Conservation (phyloP, 2,888 invertebrate species). For the Alentia gelatinosa region DNA sequence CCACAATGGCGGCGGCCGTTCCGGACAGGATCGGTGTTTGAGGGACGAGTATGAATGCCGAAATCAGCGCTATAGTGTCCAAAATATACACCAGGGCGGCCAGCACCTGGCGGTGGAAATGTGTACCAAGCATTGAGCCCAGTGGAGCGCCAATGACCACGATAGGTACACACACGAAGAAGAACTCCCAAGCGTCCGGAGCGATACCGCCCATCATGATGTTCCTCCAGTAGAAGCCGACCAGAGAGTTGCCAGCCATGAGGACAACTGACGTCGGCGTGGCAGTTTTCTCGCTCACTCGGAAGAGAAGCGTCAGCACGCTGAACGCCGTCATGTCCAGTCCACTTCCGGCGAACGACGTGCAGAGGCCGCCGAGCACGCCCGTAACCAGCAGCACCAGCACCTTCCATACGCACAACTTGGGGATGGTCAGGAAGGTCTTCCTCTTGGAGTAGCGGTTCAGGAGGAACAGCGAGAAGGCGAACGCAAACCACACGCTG, state of each 20-base stretch:
- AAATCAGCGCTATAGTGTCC: constrained; percentile 62
- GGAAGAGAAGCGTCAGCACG: constrained; percentile 63
- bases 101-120: constrained; percentile 69
- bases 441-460: constrained; percentile 71
- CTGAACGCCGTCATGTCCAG: constrained; percentile 76
- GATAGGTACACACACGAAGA: constrained; percentile 66
- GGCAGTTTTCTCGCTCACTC: constrained; percentile 71
- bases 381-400: constrained; percentile 71
- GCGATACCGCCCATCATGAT: neutral
- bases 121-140: constrained; percentile 69
- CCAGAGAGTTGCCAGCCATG: constrained; percentile 71
- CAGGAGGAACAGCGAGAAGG: constrained; percentile 75
- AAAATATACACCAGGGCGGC: constrained; percentile 69
- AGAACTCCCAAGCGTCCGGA: constrained; percentile 67
- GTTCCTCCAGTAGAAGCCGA: constrained; percentile 60
- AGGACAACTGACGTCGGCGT: constrained; percentile 76
- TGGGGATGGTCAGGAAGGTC: constrained; percentile 65
- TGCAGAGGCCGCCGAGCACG: constrained; percentile 73
- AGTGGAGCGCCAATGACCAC: constrained; percentile 68
- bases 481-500: constrained; percentile 76
- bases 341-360: constrained; percentile 75
- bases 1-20: constrained; percentile 49
- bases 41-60: constrained; percentile 60
- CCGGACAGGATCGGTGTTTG: constrained; percentile 57
- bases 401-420: constrained; percentile 67